Conservation (phyloP, 2,888 invertebrate species). For the Trichogramma dendrolimi region DNA sequence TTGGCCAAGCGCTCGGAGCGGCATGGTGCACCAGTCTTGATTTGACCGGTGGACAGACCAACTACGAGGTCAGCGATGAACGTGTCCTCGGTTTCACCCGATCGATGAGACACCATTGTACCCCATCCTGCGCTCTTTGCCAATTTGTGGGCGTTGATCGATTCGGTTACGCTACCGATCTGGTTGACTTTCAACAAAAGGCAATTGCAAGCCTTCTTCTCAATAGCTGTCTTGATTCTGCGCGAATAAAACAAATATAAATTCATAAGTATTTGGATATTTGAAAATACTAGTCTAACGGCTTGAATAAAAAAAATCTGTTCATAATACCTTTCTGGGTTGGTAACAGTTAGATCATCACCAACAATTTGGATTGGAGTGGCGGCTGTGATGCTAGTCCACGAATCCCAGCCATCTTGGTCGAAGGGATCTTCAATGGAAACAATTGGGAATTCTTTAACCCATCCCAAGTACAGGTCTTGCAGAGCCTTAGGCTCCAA, state of each 20-base stretch:
- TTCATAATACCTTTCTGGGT: conserved; percentile 44
- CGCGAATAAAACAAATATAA: conserved; percentile 11
- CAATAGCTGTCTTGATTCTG: conserved; percentile 85
- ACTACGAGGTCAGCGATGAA: conserved; percentile 99
- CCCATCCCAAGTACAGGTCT: conserved; percentile 83
- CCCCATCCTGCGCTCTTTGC: conserved; percentile 93
- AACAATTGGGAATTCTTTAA: conserved; percentile 86
- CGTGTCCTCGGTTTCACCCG: conserved; percentile 98
- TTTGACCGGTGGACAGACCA: conserved; percentile 96
- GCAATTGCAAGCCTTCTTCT: conserved; percentile 97
- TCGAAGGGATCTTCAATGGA: conserved; percentile 99
- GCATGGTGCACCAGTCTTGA: conserved; percentile 99
- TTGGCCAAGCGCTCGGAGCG: conserved; percentile 97
- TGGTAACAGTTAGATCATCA: conserved; percentile 92
- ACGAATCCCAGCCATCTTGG: conserved; percentile 97
- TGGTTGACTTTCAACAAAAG: conserved; percentile 96
- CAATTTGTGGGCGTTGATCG: conserved; percentile 87
- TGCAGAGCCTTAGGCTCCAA: conserved; percentile 78
- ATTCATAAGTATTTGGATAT: not conserved
- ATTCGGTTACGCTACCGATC: conserved; percentile 96
- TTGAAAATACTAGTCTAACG: not conserved
- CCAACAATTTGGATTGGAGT: conserved; percentile 86
- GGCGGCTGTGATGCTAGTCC: conserved; percentile 73
- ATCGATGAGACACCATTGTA: conserved; percentile 97
- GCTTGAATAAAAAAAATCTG: no score